Base-by-base conservation (phyloP, 2,888 invertebrate species). In the Xestia ashworthii region DNA sequence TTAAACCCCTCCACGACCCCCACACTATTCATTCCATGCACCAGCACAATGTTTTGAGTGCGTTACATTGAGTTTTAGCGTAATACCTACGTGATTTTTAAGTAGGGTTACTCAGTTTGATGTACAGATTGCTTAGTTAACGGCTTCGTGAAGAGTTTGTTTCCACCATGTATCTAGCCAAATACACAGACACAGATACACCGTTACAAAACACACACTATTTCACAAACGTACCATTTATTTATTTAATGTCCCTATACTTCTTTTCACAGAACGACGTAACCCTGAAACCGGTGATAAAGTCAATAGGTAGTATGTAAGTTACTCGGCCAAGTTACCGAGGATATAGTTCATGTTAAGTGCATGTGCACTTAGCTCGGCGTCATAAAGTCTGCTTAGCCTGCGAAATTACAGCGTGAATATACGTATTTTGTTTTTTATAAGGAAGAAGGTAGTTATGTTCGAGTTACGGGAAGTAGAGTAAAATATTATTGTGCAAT, bases 351-450 rank as follows among this genome's bases (percentile, higher is more conserved):
- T 79, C 64, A 67, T 44, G 67, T 76, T 84, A 84, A 85, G 86
- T 80, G 86, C 83, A 78, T 32, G 25, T 82, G 82, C 85, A 85
- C 84, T 85, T 84, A 82, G 71, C 38, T 6, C 14, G 55, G 11
- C 60, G 58, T 71, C 84, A 67, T 85, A 80, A 83, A 77, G 41
- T 58, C 76, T 73, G 70, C 67, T 71, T 68, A 65, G 53, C 64
- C 44, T 25, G 44, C 19, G 6, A 66, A 77, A 77, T 70, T 72
- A 81, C 22, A 58, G 66, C 76, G 50, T 79, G 62, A 71, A 58
- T 32, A 67, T 79, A 67, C 65, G 50, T 71, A n/a, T 32, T 5
- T 48, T 55, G 55, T 38, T 25, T 22, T 67, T 71, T 74, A 67
- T 53, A 38, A 32, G 62, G 2, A 50, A 46, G 32, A 0, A 53